Base-by-base conservation (phyloP, 2,888 invertebrate genomes). In the Phengaris arion region DNA sequence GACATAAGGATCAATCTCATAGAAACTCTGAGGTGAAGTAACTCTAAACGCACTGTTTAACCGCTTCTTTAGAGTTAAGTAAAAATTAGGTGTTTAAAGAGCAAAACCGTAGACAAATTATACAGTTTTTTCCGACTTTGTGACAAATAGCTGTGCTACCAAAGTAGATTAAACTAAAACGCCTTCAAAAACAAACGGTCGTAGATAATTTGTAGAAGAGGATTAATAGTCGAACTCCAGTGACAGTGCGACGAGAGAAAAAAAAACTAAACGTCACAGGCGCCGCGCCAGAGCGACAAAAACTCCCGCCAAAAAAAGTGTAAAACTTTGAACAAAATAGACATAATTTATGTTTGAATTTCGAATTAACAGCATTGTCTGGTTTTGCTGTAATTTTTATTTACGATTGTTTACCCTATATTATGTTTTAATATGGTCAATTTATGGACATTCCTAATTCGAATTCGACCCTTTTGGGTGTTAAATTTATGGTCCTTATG, bases 361-460 rank as follows among this genome's bases (percentile, higher is more conserved):
- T 64, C 10, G 35, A 64, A 92, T 92, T 86, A 90, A 89, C 79
- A 82, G 85, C 84, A 87, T 91, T 92, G 92, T 93, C 85, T 88
- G 87, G 86, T 89, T 92, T 89, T 84, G 86, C 85, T 91, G 88
- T 92, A 89, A 91, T 91, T 87, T 92, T 92, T 92, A 93, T 93
- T 93, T 92, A 93, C 89, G 91, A 91, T 92, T 93, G 92, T 93
- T 93, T 93, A 92, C 87, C 87, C 89, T 88, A 89, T 89, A 93
- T 93, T 93, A 92, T 93, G 93, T 93, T 93, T 93, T 92, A 93
- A 93, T 93, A 92, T 87, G 89, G 82, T 81, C 83, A 77, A 92
- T 93, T 93, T 93, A 92, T 91, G 82, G 85, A 78, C 81, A 54
- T 85, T 88, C 84, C 84, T 87, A 88, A 85, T 85, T 87, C 85